phyloP scores from a whole-genome alignment of 2,888 invertebrate genomes.

The Yponomeuta evonymella region DNA sequence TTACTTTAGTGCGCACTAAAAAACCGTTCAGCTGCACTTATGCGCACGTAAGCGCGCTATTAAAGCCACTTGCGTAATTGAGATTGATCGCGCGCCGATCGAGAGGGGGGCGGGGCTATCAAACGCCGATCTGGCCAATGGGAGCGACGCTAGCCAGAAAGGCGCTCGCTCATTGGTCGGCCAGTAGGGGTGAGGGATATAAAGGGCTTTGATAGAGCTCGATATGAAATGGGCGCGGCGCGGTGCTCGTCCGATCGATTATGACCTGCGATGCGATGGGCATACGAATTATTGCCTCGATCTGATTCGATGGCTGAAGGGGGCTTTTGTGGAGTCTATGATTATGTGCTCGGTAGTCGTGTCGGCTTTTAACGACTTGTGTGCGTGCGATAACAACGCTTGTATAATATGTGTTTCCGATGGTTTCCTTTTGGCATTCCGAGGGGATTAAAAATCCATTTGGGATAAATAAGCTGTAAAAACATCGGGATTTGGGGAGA shows the following conservation, averaged over 20 bases:
- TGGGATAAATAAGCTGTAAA: not conserved
- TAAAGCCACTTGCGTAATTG: constrained; percentile 42
- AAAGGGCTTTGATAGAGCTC: constrained; percentile 69
- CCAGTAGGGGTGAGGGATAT: constrained; percentile 56
- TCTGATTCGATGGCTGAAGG: not conserved
- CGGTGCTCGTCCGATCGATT: constrained; percentile 63
- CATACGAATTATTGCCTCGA: constrained; percentile 8
- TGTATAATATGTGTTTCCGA: not conserved
- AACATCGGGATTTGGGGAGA: not conserved
- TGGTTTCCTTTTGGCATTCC: not conserved
- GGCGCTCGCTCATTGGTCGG: constrained; percentile 53
- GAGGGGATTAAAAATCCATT: not conserved
- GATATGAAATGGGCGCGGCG: constrained; percentile 72
- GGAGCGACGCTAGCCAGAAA: constrained; percentile 38
- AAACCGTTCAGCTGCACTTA: constrained; percentile 32
- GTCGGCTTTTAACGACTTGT: not conserved
- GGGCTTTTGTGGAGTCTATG: not conserved
- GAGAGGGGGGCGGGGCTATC: constrained; percentile 70
- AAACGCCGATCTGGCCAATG: constrained; percentile 71
- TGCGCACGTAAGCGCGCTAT: constrained; percentile 31
- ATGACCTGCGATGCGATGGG: constrained; percentile 38
- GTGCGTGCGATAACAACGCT: not conserved
- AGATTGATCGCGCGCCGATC: constrained; percentile 69
- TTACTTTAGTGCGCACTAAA: constrained; percentile 13
- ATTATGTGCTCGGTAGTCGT: not conserved